Percentiles rank a stretch among this genome's conserved stretches.
Evolutionary conservation across 2,113 vertebrate species (phyloP).

Genomic region (Pomatorhinus ruficollis): DNA sequence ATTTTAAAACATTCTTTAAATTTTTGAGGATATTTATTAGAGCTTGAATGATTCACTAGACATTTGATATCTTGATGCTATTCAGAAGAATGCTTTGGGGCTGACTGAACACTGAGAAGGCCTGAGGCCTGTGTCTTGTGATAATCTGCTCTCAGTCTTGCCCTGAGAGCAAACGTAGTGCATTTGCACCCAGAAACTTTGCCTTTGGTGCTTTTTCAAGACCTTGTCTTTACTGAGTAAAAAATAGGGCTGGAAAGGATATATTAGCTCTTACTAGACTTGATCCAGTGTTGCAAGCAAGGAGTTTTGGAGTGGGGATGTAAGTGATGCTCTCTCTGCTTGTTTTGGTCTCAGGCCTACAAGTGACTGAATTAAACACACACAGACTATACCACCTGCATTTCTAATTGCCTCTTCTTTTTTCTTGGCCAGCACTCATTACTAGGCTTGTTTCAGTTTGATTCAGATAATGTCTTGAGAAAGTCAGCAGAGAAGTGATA

Average conservation of each 20-base stretch:
- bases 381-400: neutral
- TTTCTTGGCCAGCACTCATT: neutral
- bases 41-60: neutral
- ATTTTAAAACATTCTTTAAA: constrained; percentile 39
- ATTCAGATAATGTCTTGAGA: neutral
- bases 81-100: neutral
- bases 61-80: neutral
- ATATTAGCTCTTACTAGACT: neutral
- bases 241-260: neutral
- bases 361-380: neutral
- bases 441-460: neutral
- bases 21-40: neutral
- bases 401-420: neutral
- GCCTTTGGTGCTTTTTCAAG: neutral
- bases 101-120: neutral
- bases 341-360: neutral
- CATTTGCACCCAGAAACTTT: neutral
- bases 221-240: neutral
- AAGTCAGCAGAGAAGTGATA: neutral
- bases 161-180: neutral
- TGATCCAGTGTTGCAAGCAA: neutral
- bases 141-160: neutral
- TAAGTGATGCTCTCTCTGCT: neutral
- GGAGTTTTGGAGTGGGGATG: neutral
- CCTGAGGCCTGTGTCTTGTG: neutral